A percentile compares a stretch with the other conserved stretches of the same genome.
These are phyloP conservation scores for Eupithecia insigniata DNA, from an alignment of 2,888 invertebrate species.

Conservation along the genomic window DNA sequence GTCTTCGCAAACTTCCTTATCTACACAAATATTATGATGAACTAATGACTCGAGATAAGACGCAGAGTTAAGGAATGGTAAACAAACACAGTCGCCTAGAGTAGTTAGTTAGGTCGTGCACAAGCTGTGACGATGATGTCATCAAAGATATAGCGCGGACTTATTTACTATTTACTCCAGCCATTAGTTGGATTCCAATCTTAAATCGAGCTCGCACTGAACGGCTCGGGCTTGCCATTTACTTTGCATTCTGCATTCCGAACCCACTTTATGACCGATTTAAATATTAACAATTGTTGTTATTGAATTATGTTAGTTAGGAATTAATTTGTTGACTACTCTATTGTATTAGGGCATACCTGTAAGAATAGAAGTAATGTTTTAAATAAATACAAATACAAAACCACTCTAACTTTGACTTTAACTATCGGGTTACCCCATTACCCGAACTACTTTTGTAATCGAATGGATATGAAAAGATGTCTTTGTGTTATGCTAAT, in stretches of 20 bases:
- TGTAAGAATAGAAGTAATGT: too few relatives aligned
- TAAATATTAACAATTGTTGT: too few relatives aligned
- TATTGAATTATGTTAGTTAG: too few relatives aligned
- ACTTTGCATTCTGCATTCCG: not conserved
- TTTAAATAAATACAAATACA: too few relatives aligned
- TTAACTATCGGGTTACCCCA: too few relatives aligned
- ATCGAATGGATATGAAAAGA: not conserved
- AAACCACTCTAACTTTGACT: not conserved
- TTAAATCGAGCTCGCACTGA: not conserved
- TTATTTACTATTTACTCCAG: conserved; percentile 28
- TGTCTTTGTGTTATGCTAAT: not conserved
- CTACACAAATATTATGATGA: not conserved
- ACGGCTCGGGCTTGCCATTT: conserved; percentile 1
- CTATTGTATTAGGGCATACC: too few relatives aligned
- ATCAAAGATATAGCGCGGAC: conserved; percentile 14
- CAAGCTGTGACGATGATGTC: not conserved
- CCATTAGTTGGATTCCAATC: conserved; percentile 4
- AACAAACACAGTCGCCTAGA: not conserved
- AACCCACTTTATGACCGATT: not conserved
- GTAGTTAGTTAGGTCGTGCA: not conserved
- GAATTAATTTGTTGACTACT: too few relatives aligned
- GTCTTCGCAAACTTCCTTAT: not conserved
- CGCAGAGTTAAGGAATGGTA: not conserved
- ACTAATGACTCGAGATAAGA: not conserved
- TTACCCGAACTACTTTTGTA: not conserved